Percentiles rank a stretch among this genome's conserved stretches.
These are phyloP conservation scores for Zoanthus gigantus DNA, from an alignment of 92 coral and sea anemone genomes.

Conservation along the genomic window DNA sequence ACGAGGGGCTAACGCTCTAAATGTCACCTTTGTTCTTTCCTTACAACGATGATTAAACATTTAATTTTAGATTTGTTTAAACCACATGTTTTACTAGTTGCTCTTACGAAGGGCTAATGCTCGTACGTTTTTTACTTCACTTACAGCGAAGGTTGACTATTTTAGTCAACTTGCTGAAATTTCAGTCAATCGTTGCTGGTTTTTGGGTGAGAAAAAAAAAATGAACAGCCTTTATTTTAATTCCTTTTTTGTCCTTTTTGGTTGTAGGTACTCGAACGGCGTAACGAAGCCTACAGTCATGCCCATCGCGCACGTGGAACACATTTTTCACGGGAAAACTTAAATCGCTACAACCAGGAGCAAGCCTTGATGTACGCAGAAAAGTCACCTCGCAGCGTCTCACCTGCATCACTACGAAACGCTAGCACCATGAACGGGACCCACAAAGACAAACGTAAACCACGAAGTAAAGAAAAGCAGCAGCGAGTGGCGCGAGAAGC, in stretches of 20 bases:
- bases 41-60: too few species aligned
- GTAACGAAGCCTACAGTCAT: slow-evolving; percentile 91
- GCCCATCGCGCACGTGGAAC: slow-evolving; percentile 86
- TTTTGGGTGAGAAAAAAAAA: too few species aligned
- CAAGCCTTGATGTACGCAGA: slow-evolving; percentile 40
- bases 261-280: slow-evolving; percentile 79
- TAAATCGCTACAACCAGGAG: slow-evolving; percentile 70
- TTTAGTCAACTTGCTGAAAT: too few species aligned
- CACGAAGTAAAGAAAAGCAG: slow-evolving; percentile 39
- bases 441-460: slow-evolving; percentile 1
- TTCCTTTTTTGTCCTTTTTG: not conserved
- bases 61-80: too few species aligned
- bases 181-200: too few species aligned
- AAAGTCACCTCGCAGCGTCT: slow-evolving; percentile 46
- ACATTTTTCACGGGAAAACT: slow-evolving; percentile 85
- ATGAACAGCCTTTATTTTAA: not conserved
- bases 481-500: slow-evolving; percentile 82
- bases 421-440: slow-evolving; percentile 4
- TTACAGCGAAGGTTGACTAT: too few species aligned
- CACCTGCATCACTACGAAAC: slow-evolving; percentile 48
- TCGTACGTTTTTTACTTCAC: too few species aligned
- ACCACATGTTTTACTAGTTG: too few species aligned
- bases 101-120: too few species aligned
- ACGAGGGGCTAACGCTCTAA: too few species aligned
- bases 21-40: too few species aligned